phyloP scores from a whole-genome alignment of 2,888 invertebrate species.

The Seira sanloemensis region DNA sequence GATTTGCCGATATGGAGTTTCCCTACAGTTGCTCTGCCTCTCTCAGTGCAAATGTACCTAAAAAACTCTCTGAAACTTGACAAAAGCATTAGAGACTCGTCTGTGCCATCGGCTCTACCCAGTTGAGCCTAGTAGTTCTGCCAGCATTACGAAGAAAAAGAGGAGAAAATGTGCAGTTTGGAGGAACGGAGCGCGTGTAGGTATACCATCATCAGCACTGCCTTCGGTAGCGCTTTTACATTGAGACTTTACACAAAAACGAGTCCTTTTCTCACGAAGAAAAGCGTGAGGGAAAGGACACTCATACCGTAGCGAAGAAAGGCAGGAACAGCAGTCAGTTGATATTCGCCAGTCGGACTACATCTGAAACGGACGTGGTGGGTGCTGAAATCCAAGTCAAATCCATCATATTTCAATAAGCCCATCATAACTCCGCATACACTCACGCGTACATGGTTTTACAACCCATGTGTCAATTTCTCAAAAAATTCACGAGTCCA shows the following conservation, averaged over 20 bases:
- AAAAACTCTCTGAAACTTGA: conserved; percentile 18
- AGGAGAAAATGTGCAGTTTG: conserved; percentile 19
- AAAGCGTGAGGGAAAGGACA: conserved; percentile 1
- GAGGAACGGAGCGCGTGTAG: background rate
- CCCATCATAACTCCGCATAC: background rate
- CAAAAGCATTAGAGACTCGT: conserved; percentile 3
- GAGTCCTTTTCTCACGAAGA: background rate
- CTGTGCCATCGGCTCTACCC: conserved; percentile 2
- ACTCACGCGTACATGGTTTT: background rate
- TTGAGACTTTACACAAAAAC: background rate
- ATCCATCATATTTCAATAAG: too few species aligned
- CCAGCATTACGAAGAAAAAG: background rate
- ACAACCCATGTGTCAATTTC: background rate
- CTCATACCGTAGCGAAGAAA: conserved; percentile 32
- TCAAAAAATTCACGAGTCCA: background rate
- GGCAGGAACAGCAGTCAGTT: conserved; percentile 45
- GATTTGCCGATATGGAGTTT: conserved; percentile 17
- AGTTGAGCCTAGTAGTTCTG: background rate
- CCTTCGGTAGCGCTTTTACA: background rate
- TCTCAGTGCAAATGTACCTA: conserved; percentile 17
- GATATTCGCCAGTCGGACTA: conserved; percentile 27
- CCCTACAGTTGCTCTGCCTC: conserved; percentile 3
- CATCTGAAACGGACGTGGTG: background rate
- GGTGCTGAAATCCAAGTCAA: too few species aligned
- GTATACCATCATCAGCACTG: background rate